A percentile compares a stretch with the other conserved stretches of the same genome.
Conservation (phyloP, 2,888 invertebrate species). For the Hydrotaea cyrtoneurina region DNA sequence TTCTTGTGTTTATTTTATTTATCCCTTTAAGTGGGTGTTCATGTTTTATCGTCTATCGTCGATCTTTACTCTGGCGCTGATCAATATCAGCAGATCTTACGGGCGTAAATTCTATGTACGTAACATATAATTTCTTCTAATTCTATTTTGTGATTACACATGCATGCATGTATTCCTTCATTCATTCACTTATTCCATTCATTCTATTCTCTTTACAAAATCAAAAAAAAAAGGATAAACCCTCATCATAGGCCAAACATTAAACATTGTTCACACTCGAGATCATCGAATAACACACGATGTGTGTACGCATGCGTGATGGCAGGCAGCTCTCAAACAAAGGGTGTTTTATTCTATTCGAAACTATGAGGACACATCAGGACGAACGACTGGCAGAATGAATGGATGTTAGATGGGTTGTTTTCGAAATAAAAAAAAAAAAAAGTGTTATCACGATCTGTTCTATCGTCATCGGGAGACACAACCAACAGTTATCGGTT, state of each 20-base stretch:
- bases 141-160: not conserved
- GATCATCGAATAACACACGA: not conserved
- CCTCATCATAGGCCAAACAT: slow-evolving; percentile 58
- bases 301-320: slow-evolving; percentile 7
- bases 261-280: not conserved
- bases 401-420: not conserved
- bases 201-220: too few species aligned
- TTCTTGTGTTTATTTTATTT: not conserved
- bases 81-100: slow-evolving; percentile 21
- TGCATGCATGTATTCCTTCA: not conserved
- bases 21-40: slow-evolving; percentile 59
- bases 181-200: not conserved
- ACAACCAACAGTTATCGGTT: slow-evolving; percentile 46
- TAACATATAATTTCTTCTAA: slow-evolving; percentile 29
- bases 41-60: slow-evolving; percentile 25
- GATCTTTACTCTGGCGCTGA: slow-evolving; percentile 22
- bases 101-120: slow-evolving; percentile 26
- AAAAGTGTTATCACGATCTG: slow-evolving; percentile 25
- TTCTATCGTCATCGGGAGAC: not conserved
- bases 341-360: not conserved
- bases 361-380: not conserved
- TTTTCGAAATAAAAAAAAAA: not conserved
- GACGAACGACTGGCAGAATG: too few species aligned
- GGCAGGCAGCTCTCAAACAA: not conserved
- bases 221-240: slow-evolving; percentile 33